A percentile compares a stretch with the other conserved stretches of the same genome.
phyloP scores from a whole-genome alignment of 1,140 invertebrate species.

The Drosophila leontia region DNA sequence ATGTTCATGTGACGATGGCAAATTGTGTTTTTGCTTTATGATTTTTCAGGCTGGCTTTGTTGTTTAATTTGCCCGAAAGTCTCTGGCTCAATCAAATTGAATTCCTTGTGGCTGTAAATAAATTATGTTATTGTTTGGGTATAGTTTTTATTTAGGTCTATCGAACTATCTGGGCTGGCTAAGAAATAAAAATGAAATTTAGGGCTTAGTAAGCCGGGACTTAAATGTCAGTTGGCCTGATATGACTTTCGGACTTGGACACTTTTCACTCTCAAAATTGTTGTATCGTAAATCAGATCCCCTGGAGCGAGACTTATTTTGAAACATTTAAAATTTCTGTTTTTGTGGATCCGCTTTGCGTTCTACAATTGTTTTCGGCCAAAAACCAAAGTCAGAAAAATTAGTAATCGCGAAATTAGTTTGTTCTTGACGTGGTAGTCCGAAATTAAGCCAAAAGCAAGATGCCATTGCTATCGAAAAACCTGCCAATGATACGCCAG shows the following conservation, averaged over 20 bases:
- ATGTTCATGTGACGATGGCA: constrained; percentile 47
- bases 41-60: constrained; percentile 32
- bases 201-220: constrained; percentile 1
- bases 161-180: neutral
- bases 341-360: neutral
- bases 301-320: neutral
- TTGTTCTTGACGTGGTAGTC: neutral
- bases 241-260: neutral
- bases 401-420: neutral
- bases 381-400: neutral
- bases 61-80: constrained; percentile 44
- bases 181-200: constrained; percentile 1
- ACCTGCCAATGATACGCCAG: neutral
- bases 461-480: constrained; percentile 34
- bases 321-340: neutral
- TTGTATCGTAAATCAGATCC: constrained; percentile 5
- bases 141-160: neutral
- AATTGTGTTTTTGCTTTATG: constrained; percentile 38
- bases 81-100: constrained; percentile 60
- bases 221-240: constrained; percentile 15
- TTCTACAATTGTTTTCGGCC: neutral
- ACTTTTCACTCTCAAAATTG: constrained; percentile 40
- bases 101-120: constrained; percentile 61
- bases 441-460: neutral
- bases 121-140: constrained; percentile 28